Evolutionary conservation across 2,888 invertebrate species (phyloP).

Genomic region (Campoletis raptor): DNA sequence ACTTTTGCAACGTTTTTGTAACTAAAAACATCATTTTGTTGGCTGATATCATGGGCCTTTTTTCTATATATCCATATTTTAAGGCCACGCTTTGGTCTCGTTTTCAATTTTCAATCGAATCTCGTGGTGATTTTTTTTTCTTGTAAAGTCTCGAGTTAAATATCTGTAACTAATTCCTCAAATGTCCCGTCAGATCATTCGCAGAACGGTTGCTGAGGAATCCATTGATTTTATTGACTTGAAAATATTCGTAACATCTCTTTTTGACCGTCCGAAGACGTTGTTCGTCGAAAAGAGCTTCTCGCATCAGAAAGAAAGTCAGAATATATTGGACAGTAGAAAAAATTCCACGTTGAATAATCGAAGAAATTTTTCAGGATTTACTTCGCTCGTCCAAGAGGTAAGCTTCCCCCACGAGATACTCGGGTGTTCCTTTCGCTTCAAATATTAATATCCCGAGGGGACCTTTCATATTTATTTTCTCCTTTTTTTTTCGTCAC

Average conservation of each 20-base stretch:
- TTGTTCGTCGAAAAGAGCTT: slow-evolving; percentile 20
- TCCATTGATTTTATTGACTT: slow-evolving; percentile 22
- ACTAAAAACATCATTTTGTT: neutral
- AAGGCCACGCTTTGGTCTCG: neutral
- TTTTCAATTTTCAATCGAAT: neutral
- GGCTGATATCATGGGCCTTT: neutral
- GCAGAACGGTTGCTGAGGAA: slow-evolving; percentile 7
- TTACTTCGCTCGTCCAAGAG: slow-evolving; percentile 43
- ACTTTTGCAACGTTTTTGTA: neutral
- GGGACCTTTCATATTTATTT: slow-evolving; percentile 50
- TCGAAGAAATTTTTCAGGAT: slow-evolving; percentile 58
- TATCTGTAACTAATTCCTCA: slow-evolving; percentile 15
- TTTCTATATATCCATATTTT: neutral
- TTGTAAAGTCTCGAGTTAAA: slow-evolving; percentile 8
- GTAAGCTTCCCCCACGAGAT: neutral
- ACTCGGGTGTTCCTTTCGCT: slow-evolving; percentile 21
- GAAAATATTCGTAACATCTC: slow-evolving; percentile 9
- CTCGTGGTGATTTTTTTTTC: neutral
- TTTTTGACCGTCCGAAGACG: slow-evolving; percentile 4
- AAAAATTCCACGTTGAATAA: slow-evolving; percentile 53
- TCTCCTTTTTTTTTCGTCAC: slow-evolving; percentile 44
- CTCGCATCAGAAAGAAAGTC: slow-evolving; percentile 9
- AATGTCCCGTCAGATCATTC: slow-evolving; percentile 12
- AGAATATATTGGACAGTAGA: slow-evolving; percentile 8
- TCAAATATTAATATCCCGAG: slow-evolving; percentile 56